phyloP scores from a whole-genome alignment of 2,113 vertebrate genomes.

The Delphinapterus leucas region DNA sequence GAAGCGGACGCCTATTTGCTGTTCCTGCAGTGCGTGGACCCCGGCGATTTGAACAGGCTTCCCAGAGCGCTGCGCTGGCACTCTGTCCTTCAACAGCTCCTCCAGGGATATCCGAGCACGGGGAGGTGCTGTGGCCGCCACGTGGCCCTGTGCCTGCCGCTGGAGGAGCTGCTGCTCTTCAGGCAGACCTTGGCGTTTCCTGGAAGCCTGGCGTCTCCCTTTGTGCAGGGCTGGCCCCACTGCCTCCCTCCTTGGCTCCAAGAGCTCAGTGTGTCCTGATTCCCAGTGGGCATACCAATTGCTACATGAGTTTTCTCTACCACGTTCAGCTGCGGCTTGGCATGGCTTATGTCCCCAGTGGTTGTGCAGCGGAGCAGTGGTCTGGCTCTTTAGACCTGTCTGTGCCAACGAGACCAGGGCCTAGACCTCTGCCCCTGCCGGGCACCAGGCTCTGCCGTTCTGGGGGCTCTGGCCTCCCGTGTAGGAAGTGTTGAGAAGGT shows the following conservation, averaged over 20 bases:
- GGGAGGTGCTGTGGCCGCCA: fast-evolving
- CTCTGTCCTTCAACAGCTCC: not conserved
- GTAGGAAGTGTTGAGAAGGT: not conserved
- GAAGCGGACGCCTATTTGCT: not conserved
- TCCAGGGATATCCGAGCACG: fast-evolving
- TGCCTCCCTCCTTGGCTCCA: not conserved
- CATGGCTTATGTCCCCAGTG: not conserved
- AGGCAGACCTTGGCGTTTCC: not conserved
- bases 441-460: not conserved
- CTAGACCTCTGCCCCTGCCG: not conserved
- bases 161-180: not conserved
- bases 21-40: not conserved
- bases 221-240: not conserved
- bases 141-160: not conserved
- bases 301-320: not conserved
- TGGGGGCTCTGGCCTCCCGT: not conserved
- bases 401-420: not conserved
- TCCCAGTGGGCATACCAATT: not conserved
- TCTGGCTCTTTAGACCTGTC: not conserved
- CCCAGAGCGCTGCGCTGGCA: not conserved
- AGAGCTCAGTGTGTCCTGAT: not conserved
- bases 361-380: not conserved
- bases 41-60: not conserved
- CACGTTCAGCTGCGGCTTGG: not conserved
- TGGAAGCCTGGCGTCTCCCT: not conserved